Percentiles rank a stretch among this genome's conserved stretches.
phyloP scores from a whole-genome alignment of 2,113 vertebrate species.

The Grus americana region DNA sequence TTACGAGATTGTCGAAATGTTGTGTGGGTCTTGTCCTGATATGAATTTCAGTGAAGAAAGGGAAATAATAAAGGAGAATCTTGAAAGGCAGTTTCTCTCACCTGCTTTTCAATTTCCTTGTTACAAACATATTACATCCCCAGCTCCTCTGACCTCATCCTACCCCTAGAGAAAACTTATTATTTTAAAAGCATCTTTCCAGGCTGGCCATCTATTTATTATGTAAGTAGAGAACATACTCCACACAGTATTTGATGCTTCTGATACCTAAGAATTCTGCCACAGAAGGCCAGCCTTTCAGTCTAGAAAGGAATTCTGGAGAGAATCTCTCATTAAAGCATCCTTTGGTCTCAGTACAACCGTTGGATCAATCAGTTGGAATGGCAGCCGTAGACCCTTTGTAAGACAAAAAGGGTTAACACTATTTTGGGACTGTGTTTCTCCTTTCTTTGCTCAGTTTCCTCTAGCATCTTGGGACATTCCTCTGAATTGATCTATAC shows the following conservation, averaged over 20 bases:
- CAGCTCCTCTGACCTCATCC: conserved; percentile 26
- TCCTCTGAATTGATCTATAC: neutral
- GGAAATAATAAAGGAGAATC: conserved; percentile 38
- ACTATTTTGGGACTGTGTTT: neutral
- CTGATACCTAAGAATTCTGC: neutral
- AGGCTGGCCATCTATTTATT: conserved; percentile 14
- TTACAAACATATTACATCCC: conserved; percentile 21
- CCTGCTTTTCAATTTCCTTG: conserved; percentile 45
- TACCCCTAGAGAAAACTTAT: conserved; percentile 1
- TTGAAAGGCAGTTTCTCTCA: conserved; percentile 51
- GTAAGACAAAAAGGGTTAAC: neutral
- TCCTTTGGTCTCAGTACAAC: neutral
- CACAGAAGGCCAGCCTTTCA: neutral
- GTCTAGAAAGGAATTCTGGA: neutral
- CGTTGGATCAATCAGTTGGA: neutral
- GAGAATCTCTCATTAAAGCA: neutral
- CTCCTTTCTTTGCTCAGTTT: neutral
- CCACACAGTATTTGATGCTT: neutral
- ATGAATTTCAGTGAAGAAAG: conserved; percentile 51
- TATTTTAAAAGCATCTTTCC: conserved; percentile 10
- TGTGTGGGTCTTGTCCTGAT: conserved; percentile 20
- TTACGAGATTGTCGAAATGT: neutral
- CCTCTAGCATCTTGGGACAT: neutral
- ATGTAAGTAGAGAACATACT: neutral
- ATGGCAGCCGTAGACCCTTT: neutral